Conservation (phyloP, 2,113 vertebrate genomes). For the Oryzias melastigma region DNA sequence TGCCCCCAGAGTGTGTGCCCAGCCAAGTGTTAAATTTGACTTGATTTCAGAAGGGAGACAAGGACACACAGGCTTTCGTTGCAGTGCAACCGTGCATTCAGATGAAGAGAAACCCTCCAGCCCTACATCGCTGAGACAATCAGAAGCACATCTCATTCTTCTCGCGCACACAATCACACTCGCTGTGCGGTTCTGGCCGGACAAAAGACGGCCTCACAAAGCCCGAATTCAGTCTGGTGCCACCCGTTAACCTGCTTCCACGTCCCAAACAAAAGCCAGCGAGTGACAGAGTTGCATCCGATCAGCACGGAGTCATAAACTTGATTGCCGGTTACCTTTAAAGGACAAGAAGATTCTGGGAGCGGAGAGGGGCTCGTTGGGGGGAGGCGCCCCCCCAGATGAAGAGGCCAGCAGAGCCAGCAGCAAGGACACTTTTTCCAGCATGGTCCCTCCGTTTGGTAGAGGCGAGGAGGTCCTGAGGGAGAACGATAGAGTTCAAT, state of each 20-base stretch:
- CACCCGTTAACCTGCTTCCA: constrained; percentile 30
- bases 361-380: constrained; percentile 70
- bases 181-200: constrained; percentile 20
- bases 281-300: background rate
- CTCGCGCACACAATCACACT: constrained; percentile 37
- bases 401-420: constrained; percentile 70
- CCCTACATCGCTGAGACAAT: constrained; percentile 45
- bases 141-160: constrained; percentile 42
- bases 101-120: constrained; percentile 56
- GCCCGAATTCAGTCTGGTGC: constrained; percentile 22
- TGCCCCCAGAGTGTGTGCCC: constrained; percentile 44
- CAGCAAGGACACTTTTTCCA: constrained; percentile 68
- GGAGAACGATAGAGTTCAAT: constrained; percentile 34
- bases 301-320: constrained; percentile 1
- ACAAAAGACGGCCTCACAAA: constrained; percentile 20
- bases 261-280: background rate
- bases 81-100: constrained; percentile 41
- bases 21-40: constrained; percentile 72
- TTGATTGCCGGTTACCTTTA: constrained; percentile 74
- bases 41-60: constrained; percentile 64
- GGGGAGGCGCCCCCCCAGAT: constrained; percentile 50
- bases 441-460: constrained; percentile 70
- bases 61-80: constrained; percentile 61
- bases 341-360: constrained; percentile 81
- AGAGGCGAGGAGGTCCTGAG: constrained; percentile 52